Base-by-base conservation (phyloP, 2,797 vertebrate genomes). In the Eulemur rubriventer region DNA sequence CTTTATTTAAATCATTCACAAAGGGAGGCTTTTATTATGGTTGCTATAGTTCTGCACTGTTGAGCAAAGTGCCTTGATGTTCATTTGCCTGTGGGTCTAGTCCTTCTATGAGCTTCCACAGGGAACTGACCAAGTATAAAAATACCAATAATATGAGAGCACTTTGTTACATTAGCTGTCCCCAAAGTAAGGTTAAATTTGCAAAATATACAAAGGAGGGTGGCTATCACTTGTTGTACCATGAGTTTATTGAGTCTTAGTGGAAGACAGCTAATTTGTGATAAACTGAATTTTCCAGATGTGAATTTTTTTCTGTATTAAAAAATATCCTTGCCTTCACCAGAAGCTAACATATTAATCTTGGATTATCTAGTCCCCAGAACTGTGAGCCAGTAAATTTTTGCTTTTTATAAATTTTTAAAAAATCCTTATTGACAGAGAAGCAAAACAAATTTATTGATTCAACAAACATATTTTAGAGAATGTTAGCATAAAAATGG, bases 21-120 rank as follows among this genome's bases (percentile, higher is more conserved):
- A 94, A 65, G 24, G 52, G 48, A 94, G 63, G n/a, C 38, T 33
- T 89, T 95, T 90, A 83, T 89, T 84, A 81, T 85, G 11, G 17
- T 73, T 81, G 28, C 16, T 59, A 16, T 30, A 82, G 33, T 81
- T 91, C 76, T 82, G 4, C 26, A 48, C 17, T 73, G 43, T 11
- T 72, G 82, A 93, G 18, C 38, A 89, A 86, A 93, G 55, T 75
- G 35, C 4, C 26, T 89, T n/a, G 11, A 69, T 48, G 43, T 65
- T 75, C 67, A 46, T 59, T 38, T 52, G 41, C 55, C 69, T 52
- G 1, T 85, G 11, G 41, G 24, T 73, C 55, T 72, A 61, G 20
- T 89, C 30, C 11, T 76, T 80, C 80, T 80, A 5, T 65, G 80
- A 75, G 38, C 24, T 75, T 86, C 73, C 76, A 28, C 41, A 73